A percentile compares a stretch with the other conserved stretches of the same genome.
Conservation (phyloP, 2,797 vertebrate genomes). For the Hybognathus amarus region DNA sequence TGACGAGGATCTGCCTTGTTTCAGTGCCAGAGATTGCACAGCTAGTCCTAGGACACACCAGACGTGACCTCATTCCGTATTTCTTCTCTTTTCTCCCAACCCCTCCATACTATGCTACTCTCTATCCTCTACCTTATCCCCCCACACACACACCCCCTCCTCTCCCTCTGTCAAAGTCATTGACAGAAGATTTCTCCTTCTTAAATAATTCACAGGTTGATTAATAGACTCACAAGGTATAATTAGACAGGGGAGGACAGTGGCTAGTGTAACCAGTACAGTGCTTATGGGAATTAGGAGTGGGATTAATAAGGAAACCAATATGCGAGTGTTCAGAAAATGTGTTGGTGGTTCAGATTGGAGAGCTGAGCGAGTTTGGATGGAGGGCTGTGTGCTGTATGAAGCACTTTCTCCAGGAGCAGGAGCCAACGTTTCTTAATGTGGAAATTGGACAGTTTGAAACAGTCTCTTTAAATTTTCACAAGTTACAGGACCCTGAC, state of each 20-base stretch:
- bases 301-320: conserved; percentile 87
- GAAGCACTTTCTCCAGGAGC: conserved; percentile 96
- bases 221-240: conserved; percentile 99
- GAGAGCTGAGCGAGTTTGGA: conserved; percentile 63
- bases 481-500: conserved; percentile 95
- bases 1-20: conserved; percentile 77
- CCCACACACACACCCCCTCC: conserved; percentile 37
- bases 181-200: conserved; percentile 89
- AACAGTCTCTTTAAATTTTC: conserved; percentile 99
- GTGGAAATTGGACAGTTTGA: conserved; percentile 99
- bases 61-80: conserved; percentile 67
- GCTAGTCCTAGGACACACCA: conserved; percentile 81
- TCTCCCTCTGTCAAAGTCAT: conserved; percentile 85
- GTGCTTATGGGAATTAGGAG: conserved; percentile 96
- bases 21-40: conserved; percentile 70
- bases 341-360: conserved; percentile 66
- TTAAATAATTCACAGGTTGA: conserved; percentile 99
- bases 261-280: conserved; percentile 94
- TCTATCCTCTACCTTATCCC: conserved; percentile 53
- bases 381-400: conserved; percentile 84
- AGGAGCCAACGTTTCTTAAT: conserved; percentile 95
- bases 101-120: conserved; percentile 22
- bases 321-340: conserved; percentile 72
- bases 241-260: conserved; percentile 97
- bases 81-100: conserved; percentile 37